Conservation (phyloP, 2,113 vertebrate species). For the Brienomyrus longianalis region DNA sequence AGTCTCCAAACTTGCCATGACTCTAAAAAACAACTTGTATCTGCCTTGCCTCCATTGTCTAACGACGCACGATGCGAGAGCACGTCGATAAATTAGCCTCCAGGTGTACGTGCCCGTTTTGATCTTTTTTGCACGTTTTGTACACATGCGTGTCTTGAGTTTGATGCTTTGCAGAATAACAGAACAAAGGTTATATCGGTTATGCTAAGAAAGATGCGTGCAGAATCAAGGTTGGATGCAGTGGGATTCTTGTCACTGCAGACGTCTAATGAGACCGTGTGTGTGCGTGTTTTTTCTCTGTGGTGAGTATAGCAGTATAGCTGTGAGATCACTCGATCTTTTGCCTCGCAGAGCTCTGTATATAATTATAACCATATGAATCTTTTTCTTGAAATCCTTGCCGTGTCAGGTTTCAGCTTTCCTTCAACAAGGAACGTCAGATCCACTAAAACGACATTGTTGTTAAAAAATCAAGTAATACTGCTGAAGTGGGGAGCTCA, state of each 20-base stretch:
- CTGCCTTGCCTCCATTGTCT: conserved; percentile 1
- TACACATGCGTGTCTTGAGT: conserved; percentile 17
- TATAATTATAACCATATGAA: conserved; percentile 97
- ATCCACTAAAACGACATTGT: conserved; percentile 38
- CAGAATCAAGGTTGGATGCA: conserved; percentile 48
- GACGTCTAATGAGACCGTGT: conserved; percentile 87
- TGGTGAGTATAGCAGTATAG: conserved; percentile 69
- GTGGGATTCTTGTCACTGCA: conserved; percentile 39
- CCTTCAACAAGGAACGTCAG: conserved; percentile 36
- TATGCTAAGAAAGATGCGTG: conserved; percentile 46
- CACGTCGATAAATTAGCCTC: conserved; percentile 12
- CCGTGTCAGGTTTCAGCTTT: conserved; percentile 39
- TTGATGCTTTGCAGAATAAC: conserved; percentile 49
- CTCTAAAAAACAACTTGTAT: not conserved
- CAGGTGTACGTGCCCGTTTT: not conserved
- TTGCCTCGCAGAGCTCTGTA: conserved; percentile 84
- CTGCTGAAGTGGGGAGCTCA: not conserved
- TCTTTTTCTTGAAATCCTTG: conserved; percentile 35
- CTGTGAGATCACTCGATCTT: conserved; percentile 82
- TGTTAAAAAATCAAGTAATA: not conserved
- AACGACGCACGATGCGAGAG: not conserved
- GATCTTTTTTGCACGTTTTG: conserved; percentile 14
- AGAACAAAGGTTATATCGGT: conserved; percentile 48
- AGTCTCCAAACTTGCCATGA: not conserved
- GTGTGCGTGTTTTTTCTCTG: conserved; percentile 59